Evolutionary conservation across 2,113 vertebrate species (phyloP).

Genomic region (Mus spicilegus): DNA sequence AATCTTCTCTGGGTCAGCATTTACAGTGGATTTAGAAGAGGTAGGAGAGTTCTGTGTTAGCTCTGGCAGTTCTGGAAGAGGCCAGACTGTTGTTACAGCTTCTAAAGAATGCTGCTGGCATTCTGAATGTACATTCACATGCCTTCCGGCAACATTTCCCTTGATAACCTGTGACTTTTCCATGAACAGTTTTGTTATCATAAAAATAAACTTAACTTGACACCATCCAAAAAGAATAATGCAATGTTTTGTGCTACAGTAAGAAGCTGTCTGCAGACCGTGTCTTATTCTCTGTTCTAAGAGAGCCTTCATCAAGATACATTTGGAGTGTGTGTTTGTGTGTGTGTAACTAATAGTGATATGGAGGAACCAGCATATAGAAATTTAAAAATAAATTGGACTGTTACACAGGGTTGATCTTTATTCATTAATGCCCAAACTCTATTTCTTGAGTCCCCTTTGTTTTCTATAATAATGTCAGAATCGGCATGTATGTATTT

Average conservation of each 20-base stretch:
- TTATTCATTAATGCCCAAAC: neutral
- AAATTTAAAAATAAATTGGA: neutral
- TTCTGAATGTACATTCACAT: neutral
- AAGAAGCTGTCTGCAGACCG: neutral
- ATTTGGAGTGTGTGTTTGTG: neutral
- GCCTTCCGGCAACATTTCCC: neutral
- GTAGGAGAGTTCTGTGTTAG: neutral
- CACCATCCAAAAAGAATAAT: neutral
- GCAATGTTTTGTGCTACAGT: neutral
- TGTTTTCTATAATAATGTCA: neutral
- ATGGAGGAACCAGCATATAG: neutral
- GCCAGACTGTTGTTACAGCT: neutral
- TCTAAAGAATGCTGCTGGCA: neutral
- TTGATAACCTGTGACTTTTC: conserved; percentile 1
- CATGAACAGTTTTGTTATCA: neutral
- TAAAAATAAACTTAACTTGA: conserved; percentile 27
- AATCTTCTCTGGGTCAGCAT: neutral
- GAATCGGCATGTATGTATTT: neutral
- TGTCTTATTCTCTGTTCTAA: neutral
- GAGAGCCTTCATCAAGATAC: neutral
- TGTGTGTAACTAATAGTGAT: neutral
- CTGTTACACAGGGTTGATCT: neutral
- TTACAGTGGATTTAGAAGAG: neutral
- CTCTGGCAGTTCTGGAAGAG: neutral
- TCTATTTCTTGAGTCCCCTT: neutral